Conservation (phyloP, 2,888 invertebrate genomes). For the Drosophila flavopinicola region DNA sequence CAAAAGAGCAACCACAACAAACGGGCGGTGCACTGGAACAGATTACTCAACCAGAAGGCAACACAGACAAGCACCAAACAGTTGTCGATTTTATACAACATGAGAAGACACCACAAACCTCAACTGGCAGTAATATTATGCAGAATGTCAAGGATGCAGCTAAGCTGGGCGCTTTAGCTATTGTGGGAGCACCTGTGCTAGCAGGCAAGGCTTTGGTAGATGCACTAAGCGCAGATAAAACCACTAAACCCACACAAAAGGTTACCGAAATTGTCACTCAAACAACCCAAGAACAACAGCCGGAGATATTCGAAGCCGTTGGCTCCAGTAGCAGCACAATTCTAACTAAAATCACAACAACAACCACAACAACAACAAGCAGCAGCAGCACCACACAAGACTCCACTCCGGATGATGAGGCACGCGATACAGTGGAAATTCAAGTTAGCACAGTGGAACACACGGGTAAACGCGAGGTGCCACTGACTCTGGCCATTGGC, state of each 20-base stretch:
- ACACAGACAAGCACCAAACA: slow-evolving; percentile 49
- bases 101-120: slow-evolving; percentile 48
- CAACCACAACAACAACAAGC: slow-evolving; percentile 46
- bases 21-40: slow-evolving; percentile 40
- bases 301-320: background rate
- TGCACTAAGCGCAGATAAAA: slow-evolving; percentile 88
- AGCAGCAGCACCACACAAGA: slow-evolving; percentile 33
- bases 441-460: slow-evolving; percentile 39
- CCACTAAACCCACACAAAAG: slow-evolving; percentile 54
- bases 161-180: slow-evolving; percentile 93
- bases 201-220: slow-evolving; percentile 94
- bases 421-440: slow-evolving; percentile 54
- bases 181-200: slow-evolving; percentile 94
- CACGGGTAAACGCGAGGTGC: slow-evolving; percentile 58
- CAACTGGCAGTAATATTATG: slow-evolving; percentile 52
- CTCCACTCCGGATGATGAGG: slow-evolving; percentile 58
- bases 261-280: slow-evolving; percentile 29
- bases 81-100: slow-evolving; percentile 69
- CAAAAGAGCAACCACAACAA: slow-evolving; percentile 24
- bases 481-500: slow-evolving; percentile 85
- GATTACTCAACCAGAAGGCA: slow-evolving; percentile 10
- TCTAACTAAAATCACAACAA: slow-evolving; percentile 57
- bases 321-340: slow-evolving; percentile 37
- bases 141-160: slow-evolving; percentile 88
- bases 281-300: slow-evolving; percentile 12